Base-by-base conservation (phyloP, 1,140 invertebrate species). In the Dendroctonus valens region DNA sequence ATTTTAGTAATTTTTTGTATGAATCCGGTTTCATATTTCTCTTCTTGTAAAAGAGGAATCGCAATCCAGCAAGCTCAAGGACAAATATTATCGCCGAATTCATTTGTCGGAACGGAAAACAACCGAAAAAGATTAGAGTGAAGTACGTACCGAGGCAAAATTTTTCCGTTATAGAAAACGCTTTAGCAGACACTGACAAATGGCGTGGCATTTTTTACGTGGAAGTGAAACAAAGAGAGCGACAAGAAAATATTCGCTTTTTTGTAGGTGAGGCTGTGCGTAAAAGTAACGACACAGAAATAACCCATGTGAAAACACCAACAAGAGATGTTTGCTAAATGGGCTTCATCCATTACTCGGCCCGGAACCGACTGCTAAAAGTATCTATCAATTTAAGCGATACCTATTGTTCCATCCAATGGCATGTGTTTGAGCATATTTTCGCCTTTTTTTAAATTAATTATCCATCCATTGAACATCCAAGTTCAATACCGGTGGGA, bases 191-290 rank as follows among this genome's bases (percentile, higher is more conserved):
- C 61, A 55, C 40, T 54, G 61, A 63, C n/a, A 54, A 63, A 63
- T 63, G 9, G 52, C 12, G 9, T 8, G 11, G 5, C 41, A 54
- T 44, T 63, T 63, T 63, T 63, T 55, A 54, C 41, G 26, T 5
- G 7, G 8, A 55, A 11, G 44, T 5, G 49, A 63, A 63, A 50
- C 44, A 60, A 60, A 63, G 40, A 39, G 52, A 12, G 51, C 41
- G 51, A 63, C 61, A 55, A 54, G 51, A 55, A 55, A 63, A 63
- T 54, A 55, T 63, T 54, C 49, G 59, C 37, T 60, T 60, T 60
- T 62, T 62, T 62, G 55, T 51, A 51, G 59, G 59, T 62, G 39
- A 52, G 50, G 49, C 53, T 41, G 59, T 62, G 59, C 59, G 59
- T 62, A 52, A 62, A 62, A 62, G 49, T 62, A 53, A 51, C 59